Conservation (phyloP, 1,140 invertebrate genomes). For the Artemia franciscana region DNA sequence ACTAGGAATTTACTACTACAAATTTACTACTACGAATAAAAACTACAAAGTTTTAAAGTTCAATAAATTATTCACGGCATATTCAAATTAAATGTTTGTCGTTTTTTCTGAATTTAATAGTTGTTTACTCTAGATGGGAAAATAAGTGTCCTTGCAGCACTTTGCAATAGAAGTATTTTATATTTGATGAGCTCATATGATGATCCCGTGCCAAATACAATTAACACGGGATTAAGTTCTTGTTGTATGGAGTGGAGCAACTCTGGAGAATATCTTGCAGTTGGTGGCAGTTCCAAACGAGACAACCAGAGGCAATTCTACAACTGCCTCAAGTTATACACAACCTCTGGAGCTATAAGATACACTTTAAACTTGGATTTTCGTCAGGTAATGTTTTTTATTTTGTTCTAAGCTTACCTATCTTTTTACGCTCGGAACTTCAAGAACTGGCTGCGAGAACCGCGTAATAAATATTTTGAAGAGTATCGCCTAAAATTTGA, state of each 20-base stretch:
- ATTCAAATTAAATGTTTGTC: too few relatives aligned
- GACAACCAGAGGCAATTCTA: conserved; percentile 24
- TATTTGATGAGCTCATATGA: not conserved
- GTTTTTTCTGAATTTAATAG: too few relatives aligned
- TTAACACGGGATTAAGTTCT: conserved; percentile 47
- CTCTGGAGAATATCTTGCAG: conserved; percentile 67
- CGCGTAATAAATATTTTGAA: too few relatives aligned
- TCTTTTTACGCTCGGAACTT: too few relatives aligned
- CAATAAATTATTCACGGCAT: too few relatives aligned
- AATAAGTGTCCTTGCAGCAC: not conserved
- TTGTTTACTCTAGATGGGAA: not conserved
- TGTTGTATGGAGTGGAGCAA: conserved; percentile 87
- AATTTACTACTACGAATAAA: too few relatives aligned
- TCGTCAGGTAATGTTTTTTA: conserved; percentile 29
- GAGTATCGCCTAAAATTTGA: too few relatives aligned
- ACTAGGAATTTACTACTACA: too few relatives aligned
- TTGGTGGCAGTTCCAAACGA: conserved; percentile 35
- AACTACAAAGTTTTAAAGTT: too few relatives aligned
- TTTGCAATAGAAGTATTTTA: not conserved
- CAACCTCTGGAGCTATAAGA: conserved; percentile 40
- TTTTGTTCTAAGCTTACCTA: not conserved
- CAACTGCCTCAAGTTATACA: conserved; percentile 54
- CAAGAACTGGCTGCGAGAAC: too few relatives aligned
- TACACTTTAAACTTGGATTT: conserved; percentile 50
- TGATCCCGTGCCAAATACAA: conserved; percentile 39